Conservation (phyloP, 2,113 vertebrate species). For the Rostratula benghalensis region DNA sequence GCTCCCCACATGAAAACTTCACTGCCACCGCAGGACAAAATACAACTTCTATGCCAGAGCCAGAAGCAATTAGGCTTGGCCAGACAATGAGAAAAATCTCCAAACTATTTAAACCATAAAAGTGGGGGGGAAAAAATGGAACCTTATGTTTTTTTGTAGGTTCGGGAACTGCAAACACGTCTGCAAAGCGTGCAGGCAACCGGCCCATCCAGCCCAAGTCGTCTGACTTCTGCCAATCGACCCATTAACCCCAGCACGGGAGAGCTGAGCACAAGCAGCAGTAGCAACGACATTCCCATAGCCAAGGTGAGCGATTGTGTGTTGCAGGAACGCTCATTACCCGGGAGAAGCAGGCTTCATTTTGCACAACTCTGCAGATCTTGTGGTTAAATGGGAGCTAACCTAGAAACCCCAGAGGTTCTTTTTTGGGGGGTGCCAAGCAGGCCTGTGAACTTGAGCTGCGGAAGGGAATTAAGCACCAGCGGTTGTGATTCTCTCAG, state of each 20-base stretch:
- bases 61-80: background rate
- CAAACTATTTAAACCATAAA: background rate
- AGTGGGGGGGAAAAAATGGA: background rate
- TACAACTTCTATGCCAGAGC: background rate
- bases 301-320: constrained; percentile 78
- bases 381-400: background rate
- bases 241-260: constrained; percentile 87
- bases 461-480: background rate
- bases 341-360: background rate
- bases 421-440: background rate
- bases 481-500: background rate
- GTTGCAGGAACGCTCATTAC: background rate
- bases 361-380: background rate
- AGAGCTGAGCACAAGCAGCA: constrained; percentile 89
- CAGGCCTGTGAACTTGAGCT: background rate
- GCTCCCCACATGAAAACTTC: background rate
- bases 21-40: accelerated
- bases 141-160: constrained; percentile 68
- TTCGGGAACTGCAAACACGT: constrained; percentile 86
- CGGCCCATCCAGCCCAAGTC: constrained; percentile 81
- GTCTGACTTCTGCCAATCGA: constrained; percentile 78
- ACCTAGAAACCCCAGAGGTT: background rate
- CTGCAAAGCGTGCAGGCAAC: constrained; percentile 83
- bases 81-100: background rate
- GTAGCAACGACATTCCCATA: constrained; percentile 89